Evolutionary conservation across 2,888 invertebrate species (phyloP), one percentile per base, ranked within the genome.

Genomic region (Loripinus fragilis): DNA sequence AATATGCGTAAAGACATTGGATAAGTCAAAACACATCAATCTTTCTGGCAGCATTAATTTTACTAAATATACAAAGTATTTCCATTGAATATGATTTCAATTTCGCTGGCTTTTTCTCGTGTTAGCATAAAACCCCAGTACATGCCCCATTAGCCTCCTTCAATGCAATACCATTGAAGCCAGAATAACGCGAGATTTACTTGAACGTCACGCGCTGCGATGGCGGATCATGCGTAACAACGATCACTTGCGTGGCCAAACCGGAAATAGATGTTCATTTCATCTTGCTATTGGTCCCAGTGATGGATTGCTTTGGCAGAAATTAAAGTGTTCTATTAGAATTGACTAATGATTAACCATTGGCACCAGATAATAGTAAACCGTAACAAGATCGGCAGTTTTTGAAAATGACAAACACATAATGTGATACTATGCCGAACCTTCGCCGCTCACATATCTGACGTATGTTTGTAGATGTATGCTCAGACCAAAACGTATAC

Each of bases 21-120:
- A 60, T 60, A 33, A 60, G 28, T 33, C n/a, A 60, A 60, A 60
- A 60, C 60, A 33, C 60, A 60, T 60, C 60, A 60, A 60, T 60
- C 60, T 60, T 60, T 33, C 60, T 60, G 30, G 60, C 30, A 60
- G 60, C 33, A 60, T 60, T 60, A 60, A 33, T 33, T 30, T 33
- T 60, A 60, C 60, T 60, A 60, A 60, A 60, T 60, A 60, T 60
- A 60, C 60, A 60, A 60, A 60, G 28, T 60, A 60, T 60, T 28
- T 12, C 60, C 2, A 25, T 60, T 33, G 33, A 60, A 60, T 33
- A 60, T 60, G 28, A 33, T 28, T 60, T 60, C 60, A 60, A 60
- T 60, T 60, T 60, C 33, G 60, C 23, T 60, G 60, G 23, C 20
- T 60, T 60, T 60, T 60, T 33, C 60, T 60, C 60, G 60, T 60